Evolutionary conservation across 2,113 vertebrate species (phyloP).

Genomic region (Heptranchias perlo): DNA sequence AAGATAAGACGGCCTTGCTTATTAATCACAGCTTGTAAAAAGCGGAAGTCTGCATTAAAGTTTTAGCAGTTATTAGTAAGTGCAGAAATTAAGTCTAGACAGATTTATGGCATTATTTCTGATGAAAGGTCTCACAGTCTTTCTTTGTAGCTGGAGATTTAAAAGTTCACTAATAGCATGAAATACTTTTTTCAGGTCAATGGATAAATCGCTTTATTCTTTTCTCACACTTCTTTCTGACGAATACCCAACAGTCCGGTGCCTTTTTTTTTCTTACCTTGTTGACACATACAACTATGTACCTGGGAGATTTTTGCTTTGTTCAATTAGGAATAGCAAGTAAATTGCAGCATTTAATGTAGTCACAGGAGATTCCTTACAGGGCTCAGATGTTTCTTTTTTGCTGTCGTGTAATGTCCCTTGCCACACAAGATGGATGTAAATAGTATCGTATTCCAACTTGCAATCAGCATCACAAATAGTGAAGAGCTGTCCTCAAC

Average conservation of each 20-base stretch:
- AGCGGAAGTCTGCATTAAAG: conserved; percentile 31
- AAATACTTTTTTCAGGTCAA: not conserved
- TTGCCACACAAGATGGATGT: not conserved
- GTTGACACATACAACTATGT: not conserved
- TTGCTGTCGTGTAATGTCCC: not conserved
- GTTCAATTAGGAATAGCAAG: not conserved
- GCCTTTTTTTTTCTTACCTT: not conserved
- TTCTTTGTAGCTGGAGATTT: conserved; percentile 33
- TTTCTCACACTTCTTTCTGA: conserved; percentile 20
- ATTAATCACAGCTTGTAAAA: conserved; percentile 5
- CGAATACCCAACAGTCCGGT: too few relatives aligned
- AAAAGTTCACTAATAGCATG: conserved; percentile 3
- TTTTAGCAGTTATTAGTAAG: not conserved
- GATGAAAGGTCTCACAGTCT: not conserved
- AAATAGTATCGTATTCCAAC: not conserved
- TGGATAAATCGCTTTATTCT: not conserved
- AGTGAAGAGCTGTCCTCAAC: not conserved
- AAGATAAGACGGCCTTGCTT: not conserved
- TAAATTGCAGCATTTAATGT: not conserved
- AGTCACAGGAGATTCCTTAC: not conserved
- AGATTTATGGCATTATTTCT: conserved; percentile 27
- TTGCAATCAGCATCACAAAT: not conserved
- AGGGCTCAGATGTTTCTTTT: not conserved
- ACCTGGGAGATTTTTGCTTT: not conserved
- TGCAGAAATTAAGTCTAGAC: conserved; percentile 32